phyloP scores from a whole-genome alignment of 2,113 vertebrate species.

The Zeus faber region DNA sequence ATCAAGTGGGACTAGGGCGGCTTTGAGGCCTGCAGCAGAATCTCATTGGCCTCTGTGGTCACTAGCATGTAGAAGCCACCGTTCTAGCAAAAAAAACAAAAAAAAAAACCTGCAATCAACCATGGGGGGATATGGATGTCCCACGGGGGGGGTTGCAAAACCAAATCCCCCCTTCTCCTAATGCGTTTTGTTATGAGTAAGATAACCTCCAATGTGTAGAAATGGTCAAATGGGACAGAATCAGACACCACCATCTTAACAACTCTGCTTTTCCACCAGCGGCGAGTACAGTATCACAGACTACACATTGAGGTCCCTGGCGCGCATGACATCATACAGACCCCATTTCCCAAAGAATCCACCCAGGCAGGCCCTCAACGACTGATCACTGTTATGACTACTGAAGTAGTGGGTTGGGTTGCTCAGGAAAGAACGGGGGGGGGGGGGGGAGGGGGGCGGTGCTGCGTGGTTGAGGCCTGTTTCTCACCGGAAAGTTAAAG shows the following conservation, averaged over 20 bases:
- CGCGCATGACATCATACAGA: slow-evolving; percentile 50
- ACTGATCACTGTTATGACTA: slow-evolving; percentile 56
- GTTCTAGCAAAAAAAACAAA: slow-evolving; percentile 45
- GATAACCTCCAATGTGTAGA: slow-evolving; percentile 49
- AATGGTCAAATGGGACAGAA: slow-evolving; percentile 30
- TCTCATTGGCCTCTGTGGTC: slow-evolving; percentile 72
- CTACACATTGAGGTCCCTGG: slow-evolving; percentile 30
- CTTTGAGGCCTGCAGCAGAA: slow-evolving; percentile 82
- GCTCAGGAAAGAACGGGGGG: no score
- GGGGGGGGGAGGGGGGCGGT: no score
- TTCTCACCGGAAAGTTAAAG: slow-evolving; percentile 43
- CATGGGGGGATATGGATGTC: slow-evolving; percentile 35
- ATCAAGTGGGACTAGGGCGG: slow-evolving; percentile 81
- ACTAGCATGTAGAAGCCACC: slow-evolving; percentile 45
- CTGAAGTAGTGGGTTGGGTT: slow-evolving; percentile 33
- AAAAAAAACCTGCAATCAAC: slow-evolving; percentile 56
- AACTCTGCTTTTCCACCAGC: slow-evolving; percentile 42
- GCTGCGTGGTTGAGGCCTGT: slow-evolving; percentile 16
- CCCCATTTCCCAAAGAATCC: slow-evolving; percentile 25
- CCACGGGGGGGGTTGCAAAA: slow-evolving; percentile 47
- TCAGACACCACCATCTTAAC: slow-evolving; percentile 55
- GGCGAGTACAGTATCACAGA: slow-evolving; percentile 38
- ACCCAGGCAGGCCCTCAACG: slow-evolving; percentile 30
- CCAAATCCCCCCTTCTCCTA: slow-evolving; percentile 51
- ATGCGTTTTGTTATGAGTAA: slow-evolving; percentile 60